These are phyloP conservation scores for Cliona cf. orientalis DNA, from an alignment of 37 sponge, comb jelly and placozoan genomes.

Conservation along the genomic window DNA sequence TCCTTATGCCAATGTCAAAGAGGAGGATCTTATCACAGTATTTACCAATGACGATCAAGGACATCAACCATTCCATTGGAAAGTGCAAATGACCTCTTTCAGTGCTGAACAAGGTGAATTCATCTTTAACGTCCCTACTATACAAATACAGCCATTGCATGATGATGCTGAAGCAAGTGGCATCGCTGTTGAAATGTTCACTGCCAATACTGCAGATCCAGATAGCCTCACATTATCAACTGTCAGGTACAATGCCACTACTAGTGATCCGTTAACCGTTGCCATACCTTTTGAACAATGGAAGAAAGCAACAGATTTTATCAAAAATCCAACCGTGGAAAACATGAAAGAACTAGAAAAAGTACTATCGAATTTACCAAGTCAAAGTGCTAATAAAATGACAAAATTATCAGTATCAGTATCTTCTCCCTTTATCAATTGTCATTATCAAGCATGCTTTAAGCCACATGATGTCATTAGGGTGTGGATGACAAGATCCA, in stretches of 20 bases:
- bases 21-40: no score
- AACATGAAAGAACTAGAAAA: not conserved
- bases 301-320: conserved; percentile 16
- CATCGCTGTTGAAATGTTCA: not conserved
- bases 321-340: conserved; percentile 35
- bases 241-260: no score
- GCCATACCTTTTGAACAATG: conserved; percentile 8
- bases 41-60: no score
- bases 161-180: not conserved
- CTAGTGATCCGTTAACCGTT: no score
- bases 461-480: conserved; percentile 11
- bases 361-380: not conserved
- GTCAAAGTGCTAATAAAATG: not conserved
- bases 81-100: not conserved
- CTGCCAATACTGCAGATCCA: not conserved
- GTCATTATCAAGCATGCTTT: not conserved
- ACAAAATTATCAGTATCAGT: not conserved
- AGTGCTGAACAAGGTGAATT: not conserved
- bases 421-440: not conserved
- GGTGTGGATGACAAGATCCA: conserved; percentile 58
- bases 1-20: not conserved
- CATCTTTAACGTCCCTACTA: no score
- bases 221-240: not conserved
- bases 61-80: no score
- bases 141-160: no score